These are phyloP conservation scores for Pomatorhinus ruficollis DNA, from an alignment of 2,113 vertebrate genomes.

Conservation along the genomic window DNA sequence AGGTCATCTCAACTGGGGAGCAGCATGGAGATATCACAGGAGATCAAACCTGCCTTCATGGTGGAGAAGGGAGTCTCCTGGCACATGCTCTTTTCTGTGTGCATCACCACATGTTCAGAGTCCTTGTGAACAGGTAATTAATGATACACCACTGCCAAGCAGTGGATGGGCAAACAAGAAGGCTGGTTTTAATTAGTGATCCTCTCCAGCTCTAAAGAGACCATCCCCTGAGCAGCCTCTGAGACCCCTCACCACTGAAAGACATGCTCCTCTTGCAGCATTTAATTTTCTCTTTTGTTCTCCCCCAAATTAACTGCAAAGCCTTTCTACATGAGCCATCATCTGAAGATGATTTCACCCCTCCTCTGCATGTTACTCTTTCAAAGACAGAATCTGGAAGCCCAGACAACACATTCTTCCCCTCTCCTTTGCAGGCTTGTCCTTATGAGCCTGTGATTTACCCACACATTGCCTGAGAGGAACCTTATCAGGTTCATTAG, in stretches of 20 bases:
- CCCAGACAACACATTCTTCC: not conserved
- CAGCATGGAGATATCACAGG: not conserved
- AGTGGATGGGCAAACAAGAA: not conserved
- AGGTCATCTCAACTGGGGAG: not conserved
- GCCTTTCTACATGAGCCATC: not conserved
- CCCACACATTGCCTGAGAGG: not conserved
- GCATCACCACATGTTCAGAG: not conserved
- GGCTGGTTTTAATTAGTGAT: not conserved
- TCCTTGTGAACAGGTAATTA: not conserved
- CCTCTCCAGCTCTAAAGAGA: not conserved
- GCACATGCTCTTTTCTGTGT: not conserved
- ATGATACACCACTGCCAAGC: not conserved
- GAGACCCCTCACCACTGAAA: not conserved
- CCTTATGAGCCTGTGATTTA: not conserved
- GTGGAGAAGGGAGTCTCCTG: not conserved
- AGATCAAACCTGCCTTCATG: not conserved
- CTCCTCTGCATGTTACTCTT: not conserved
- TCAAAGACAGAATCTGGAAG: not conserved
- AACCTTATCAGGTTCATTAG: not conserved
- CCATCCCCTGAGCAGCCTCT: fast-evolving
- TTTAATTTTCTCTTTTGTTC: not conserved
- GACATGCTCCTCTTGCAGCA: not conserved
- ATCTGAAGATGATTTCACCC: not conserved
- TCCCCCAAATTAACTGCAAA: not conserved
- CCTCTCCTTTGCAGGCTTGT: not conserved